phyloP scores from a whole-genome alignment of 2,888 invertebrate genomes.

The Troilus luridus region DNA sequence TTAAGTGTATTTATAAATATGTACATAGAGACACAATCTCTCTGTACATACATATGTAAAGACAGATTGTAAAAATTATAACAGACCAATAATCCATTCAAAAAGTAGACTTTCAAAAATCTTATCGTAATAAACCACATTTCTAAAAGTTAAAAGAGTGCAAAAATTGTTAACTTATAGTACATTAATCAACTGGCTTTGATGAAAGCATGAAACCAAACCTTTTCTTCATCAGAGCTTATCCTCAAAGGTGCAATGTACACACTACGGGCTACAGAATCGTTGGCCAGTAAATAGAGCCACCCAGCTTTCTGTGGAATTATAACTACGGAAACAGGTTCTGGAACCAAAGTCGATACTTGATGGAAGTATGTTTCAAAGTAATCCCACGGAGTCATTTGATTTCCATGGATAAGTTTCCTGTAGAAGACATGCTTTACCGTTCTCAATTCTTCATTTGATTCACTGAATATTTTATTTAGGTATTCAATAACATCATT shows the following conservation, averaged over 20 bases:
- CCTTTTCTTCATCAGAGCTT: not conserved
- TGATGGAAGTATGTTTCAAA: not conserved
- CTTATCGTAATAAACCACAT: not conserved
- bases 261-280: not conserved
- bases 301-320: not conserved
- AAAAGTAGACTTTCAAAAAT: not conserved
- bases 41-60: too few relatives aligned
- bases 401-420: not conserved
- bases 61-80: not conserved
- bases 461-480: not conserved
- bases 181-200: not conserved
- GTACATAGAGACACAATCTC: too few relatives aligned
- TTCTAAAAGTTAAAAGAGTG: too few relatives aligned
- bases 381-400: not conserved
- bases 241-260: slow-evolving; percentile 1
- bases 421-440: not conserved
- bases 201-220: not conserved
- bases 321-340: not conserved
- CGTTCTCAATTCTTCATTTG: not conserved
- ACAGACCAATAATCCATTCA: not conserved
- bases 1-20: too few relatives aligned
- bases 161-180: too few relatives aligned
- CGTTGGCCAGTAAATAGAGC: not conserved
- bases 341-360: not conserved
- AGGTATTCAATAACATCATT: not conserved